Conservation (phyloP, 2,888 invertebrate species). For the Drosophila paracracens region DNA sequence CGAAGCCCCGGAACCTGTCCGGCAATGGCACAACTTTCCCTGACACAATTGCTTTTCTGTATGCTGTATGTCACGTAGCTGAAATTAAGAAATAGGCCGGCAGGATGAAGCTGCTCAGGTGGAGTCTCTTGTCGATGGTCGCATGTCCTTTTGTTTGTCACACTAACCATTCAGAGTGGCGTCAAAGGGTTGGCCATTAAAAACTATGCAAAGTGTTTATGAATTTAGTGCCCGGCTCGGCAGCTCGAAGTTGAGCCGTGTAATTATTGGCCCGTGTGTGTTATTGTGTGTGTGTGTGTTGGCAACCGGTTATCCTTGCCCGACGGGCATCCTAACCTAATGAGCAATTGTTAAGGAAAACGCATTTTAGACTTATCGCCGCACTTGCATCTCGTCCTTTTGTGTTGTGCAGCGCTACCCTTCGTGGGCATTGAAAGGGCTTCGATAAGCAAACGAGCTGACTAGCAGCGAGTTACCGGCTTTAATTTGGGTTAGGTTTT, state of each 20-base stretch:
- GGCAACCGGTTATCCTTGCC: conserved; percentile 51
- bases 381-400: conserved; percentile 66
- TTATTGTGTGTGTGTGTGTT: conserved; percentile 32
- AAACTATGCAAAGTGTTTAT: conserved; percentile 82
- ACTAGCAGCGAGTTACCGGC: conserved; percentile 25
- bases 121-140: conserved; percentile 26
- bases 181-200: conserved; percentile 54
- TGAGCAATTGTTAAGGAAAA: conserved; percentile 80
- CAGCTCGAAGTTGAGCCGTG: conserved; percentile 17
- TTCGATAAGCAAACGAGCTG: conserved; percentile 65
- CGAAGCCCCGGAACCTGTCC: conserved; percentile 10
- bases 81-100: conserved; percentile 60
- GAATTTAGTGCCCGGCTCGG: conserved; percentile 65
- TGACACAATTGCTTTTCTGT: conserved; percentile 14
- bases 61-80: conserved; percentile 55
- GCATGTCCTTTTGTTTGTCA: conserved; percentile 72
- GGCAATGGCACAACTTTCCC: conserved; percentile 8
- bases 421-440: conserved; percentile 58
- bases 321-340: conserved; percentile 63
- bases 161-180: conserved; percentile 39
- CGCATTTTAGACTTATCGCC: conserved; percentile 77
- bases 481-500: conserved; percentile 46
- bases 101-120: conserved; percentile 41
- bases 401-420: conserved; percentile 27
- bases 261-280: conserved; percentile 69